These are phyloP conservation scores for Delia radicum DNA, from an alignment of 1,140 invertebrate genomes.

Conservation along the genomic window DNA sequence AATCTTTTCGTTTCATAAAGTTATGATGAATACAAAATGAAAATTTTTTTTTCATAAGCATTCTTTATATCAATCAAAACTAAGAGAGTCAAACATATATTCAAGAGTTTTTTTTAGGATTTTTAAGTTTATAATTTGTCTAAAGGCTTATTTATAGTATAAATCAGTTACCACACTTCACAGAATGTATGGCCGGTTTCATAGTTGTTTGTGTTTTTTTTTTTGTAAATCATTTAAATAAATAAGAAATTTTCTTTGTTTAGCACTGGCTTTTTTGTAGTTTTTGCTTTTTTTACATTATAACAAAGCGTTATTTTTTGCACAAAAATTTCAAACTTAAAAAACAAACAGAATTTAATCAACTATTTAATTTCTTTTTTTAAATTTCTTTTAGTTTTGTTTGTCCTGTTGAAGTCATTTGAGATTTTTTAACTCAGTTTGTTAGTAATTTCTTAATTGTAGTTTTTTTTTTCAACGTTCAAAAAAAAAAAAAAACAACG, in stretches of 20 bases:
- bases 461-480: background rate
- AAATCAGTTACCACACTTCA: background rate
- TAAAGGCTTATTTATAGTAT: background rate
- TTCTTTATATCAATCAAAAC: too few species aligned
- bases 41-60: too few species aligned
- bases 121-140: background rate
- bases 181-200: background rate
- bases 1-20: too few species aligned
- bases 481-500: background rate
- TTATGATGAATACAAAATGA: too few species aligned
- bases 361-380: background rate
- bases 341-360: too few species aligned
- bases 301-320: background rate
- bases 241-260: background rate
- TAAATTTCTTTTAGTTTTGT: background rate
- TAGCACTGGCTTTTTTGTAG: background rate
- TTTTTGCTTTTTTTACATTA: background rate
- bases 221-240: background rate
- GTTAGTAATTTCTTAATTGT: background rate
- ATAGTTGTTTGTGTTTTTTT: background rate
- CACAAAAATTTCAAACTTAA: too few species aligned
- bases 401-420: background rate
- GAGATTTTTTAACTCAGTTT: background rate
- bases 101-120: background rate
- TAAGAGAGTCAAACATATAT: background rate